Evolutionary conservation across 2,888 invertebrate genomes (phyloP), one percentile per base, ranked within the genome.

Genomic region (Eupithecia tripunctaria): DNA sequence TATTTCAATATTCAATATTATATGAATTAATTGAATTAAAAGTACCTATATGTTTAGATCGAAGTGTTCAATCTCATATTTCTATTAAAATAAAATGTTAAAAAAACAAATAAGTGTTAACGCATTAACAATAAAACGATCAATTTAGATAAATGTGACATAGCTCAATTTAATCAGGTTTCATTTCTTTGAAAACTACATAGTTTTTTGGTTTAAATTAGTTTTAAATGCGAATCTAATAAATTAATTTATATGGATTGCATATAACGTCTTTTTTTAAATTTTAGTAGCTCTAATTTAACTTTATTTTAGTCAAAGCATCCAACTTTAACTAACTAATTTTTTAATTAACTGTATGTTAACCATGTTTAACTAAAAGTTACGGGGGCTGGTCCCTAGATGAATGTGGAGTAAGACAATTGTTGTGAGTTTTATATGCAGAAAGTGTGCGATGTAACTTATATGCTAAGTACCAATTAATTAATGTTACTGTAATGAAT

Each of bases 301-400:
- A 67, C 64, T 10, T 64, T 21, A 41, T 67, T 72, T 74, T 67
- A 69, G 63, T 67, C 78, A 78, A 79, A 76, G 82, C 21, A 80
- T 80, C 79, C 79, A 81, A 73, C 81, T 76, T 80, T 84, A 85
- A 84, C 79, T 76, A 80, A 84, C 78, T 82, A 79, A 82, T 82
- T 80, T n/a, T n/a, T n/a, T n/a, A n/a, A 67, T 67, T 67, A 73
- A 70, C 62, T 69, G 62, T 74, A 74, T 71, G 72, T 74, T 73
- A 74, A 75, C 69, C 79, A 83, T 85, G 86, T 87, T 88, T 85
- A 86, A 84, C 80, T 83, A 80, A 86, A 88, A 87, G 85, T 79
- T 82, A 82, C 84, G 89, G 89, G 93, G 94, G 93, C 94, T 93
- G 94, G 93, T 85, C 90, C 94, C 90, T 84, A 85, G 85, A 86